phyloP scores from a whole-genome alignment of 1,140 invertebrate species.

The Leptopilina clavipes region DNA sequence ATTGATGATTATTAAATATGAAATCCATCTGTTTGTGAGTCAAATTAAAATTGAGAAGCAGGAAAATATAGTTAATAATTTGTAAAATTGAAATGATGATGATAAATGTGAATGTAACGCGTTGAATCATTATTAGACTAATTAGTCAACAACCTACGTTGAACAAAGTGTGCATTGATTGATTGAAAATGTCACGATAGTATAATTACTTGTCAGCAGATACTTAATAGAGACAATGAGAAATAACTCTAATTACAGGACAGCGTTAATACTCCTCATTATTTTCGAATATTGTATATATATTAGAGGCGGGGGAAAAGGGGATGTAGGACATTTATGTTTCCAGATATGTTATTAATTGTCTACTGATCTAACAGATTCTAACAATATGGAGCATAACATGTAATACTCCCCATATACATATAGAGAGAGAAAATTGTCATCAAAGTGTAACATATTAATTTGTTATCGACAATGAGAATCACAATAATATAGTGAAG shows the following conservation, averaged over 20 bases:
- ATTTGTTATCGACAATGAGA: not conserved
- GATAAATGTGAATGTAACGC: not conserved
- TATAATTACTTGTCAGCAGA: conserved; percentile 24
- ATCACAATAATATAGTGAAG: not conserved
- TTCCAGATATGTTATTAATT: not conserved
- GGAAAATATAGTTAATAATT: not conserved
- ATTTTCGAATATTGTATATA: conserved; percentile 18
- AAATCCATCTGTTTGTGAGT: too few relatives aligned
- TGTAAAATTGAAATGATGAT: not conserved
- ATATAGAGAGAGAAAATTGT: not conserved
- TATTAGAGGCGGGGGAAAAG: too few relatives aligned
- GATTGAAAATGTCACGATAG: conserved; percentile 6
- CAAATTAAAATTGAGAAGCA: not conserved
- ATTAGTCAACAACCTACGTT: not conserved
- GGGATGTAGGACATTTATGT: not conserved
- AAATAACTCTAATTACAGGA: conserved; percentile 11
- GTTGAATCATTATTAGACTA: conserved; percentile 27
- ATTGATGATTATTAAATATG: too few relatives aligned
- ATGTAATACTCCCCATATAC: not conserved
- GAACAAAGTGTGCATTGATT: not conserved
- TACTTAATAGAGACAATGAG: conserved; percentile 15
- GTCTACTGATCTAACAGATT: not conserved
- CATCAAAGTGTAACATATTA: conserved; percentile 13
- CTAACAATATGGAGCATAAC: not conserved
- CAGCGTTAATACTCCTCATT: conserved; percentile 23